phyloP scores from a whole-genome alignment of 2,113 vertebrate genomes.

The Empidonax traillii region DNA sequence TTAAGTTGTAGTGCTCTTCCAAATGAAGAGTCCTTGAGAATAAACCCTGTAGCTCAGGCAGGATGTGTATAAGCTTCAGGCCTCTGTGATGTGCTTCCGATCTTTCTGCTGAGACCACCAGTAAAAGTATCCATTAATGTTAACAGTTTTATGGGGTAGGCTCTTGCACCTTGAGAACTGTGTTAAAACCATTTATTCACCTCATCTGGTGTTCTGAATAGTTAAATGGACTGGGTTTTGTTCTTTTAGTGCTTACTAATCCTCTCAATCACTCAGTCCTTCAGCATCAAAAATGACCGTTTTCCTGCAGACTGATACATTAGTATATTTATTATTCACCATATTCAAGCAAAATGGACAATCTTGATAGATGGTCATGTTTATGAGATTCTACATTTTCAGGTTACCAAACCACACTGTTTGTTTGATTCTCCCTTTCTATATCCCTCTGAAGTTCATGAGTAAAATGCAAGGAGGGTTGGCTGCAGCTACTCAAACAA shows the following conservation, averaged over 20 bases:
- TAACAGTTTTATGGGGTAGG: not conserved
- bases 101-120: not conserved
- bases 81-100: not conserved
- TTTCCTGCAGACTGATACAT: not conserved
- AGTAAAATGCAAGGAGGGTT: not conserved
- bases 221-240: not conserved
- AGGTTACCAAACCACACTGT: not conserved
- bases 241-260: not conserved
- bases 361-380: not conserved
- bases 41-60: not conserved
- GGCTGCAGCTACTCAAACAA: not conserved
- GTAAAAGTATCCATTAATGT: not conserved
- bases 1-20: not conserved
- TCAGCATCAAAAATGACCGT: not conserved
- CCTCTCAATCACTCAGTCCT: not conserved
- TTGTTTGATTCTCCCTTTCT: not conserved
- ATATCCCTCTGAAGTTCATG: not conserved
- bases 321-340: not conserved
- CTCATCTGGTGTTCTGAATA: not conserved
- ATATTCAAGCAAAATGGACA: not conserved
- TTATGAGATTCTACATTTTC: not conserved
- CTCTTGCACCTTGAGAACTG: not conserved
- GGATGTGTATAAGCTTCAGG: not conserved
- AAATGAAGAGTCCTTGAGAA: not conserved
- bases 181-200: not conserved